Conservation (phyloP, 2,113 vertebrate species). For the Glaucomys volans region DNA sequence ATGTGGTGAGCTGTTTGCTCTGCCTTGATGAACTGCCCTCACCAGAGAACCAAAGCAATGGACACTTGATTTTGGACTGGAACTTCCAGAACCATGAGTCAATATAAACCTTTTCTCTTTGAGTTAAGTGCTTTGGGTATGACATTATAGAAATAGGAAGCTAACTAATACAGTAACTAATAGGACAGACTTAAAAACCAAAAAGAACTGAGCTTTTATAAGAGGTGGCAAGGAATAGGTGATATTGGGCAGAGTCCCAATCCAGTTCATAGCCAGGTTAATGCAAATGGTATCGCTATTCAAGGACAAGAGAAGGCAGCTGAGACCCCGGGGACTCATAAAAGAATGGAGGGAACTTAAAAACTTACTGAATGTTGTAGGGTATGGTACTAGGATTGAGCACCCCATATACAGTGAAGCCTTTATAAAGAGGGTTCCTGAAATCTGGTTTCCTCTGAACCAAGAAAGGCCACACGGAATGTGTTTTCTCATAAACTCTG, state of each 20-base stretch:
- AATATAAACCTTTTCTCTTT: not conserved
- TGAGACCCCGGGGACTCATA: not conserved
- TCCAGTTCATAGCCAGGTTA: not conserved
- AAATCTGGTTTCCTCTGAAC: slow-evolving; percentile 88
- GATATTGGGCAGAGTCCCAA: not conserved
- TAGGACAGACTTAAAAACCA: not conserved
- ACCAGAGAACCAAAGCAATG: not conserved
- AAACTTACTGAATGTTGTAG: slow-evolving; percentile 90
- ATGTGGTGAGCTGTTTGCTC: not conserved
- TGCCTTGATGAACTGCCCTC: not conserved
- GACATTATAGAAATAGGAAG: not conserved
- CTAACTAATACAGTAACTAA: not conserved
- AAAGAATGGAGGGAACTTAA: not conserved
- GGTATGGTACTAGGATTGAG: slow-evolving; percentile 89
- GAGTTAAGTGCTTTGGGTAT: not conserved
- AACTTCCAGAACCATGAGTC: not conserved
- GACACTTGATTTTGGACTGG: not conserved
- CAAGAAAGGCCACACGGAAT: slow-evolving; percentile 91
- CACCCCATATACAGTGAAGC: slow-evolving; percentile 83
- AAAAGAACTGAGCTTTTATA: not conserved
- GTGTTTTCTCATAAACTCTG: slow-evolving; percentile 90
- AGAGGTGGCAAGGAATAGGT: not conserved
- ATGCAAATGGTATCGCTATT: not conserved
- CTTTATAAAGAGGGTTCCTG: slow-evolving; percentile 89
- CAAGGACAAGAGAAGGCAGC: not conserved